A percentile compares a stretch with the other conserved stretches of the same genome.
Evolutionary conservation across 2,888 invertebrate species (phyloP).

Genomic region (Gymnoscelis rufifasciata): DNA sequence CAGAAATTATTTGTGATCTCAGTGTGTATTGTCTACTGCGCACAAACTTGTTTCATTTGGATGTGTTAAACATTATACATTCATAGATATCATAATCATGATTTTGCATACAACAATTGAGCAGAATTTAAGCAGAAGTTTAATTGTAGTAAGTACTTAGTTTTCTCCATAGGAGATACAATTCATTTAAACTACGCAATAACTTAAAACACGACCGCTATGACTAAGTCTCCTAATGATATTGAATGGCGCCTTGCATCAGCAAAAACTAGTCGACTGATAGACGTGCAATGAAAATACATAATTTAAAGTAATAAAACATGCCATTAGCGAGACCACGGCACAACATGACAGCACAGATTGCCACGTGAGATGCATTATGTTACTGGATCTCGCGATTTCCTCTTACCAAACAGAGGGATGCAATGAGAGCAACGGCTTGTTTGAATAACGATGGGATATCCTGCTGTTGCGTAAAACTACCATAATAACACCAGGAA

Average conservation of each 20-base stretch:
- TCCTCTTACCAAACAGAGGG: slow-evolving; percentile 20
- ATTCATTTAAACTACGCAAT: slow-evolving; percentile 3
- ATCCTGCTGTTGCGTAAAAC: slow-evolving; percentile 28
- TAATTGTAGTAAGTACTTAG: too few species aligned
- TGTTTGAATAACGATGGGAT: slow-evolving; percentile 35
- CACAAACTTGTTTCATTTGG: slow-evolving; percentile 30
- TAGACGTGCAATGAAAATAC: slow-evolving; percentile 39
- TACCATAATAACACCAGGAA: slow-evolving; percentile 20
- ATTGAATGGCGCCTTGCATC: slow-evolving; percentile 46
- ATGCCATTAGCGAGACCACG: slow-evolving; percentile 36
- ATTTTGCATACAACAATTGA: too few species aligned
- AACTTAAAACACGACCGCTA: slow-evolving; percentile 2
- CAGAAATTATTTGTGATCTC: slow-evolving; percentile 38
- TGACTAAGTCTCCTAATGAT: slow-evolving; percentile 34
- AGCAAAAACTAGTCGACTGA: slow-evolving; percentile 45
- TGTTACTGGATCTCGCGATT: slow-evolving; percentile 27
- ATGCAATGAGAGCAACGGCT: slow-evolving; percentile 15
- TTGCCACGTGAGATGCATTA: slow-evolving; percentile 36
- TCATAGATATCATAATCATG: too few species aligned
- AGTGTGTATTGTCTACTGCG: slow-evolving; percentile 35
- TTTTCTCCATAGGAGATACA: too few species aligned
- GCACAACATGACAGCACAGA: slow-evolving; percentile 30
- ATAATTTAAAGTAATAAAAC: slow-evolving; percentile 48
- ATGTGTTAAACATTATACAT: too few species aligned
- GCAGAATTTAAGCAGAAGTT: too few species aligned